These are phyloP conservation scores for Danaus melanippus DNA, from an alignment of 1,140 invertebrate genomes.

Conservation along the genomic window DNA sequence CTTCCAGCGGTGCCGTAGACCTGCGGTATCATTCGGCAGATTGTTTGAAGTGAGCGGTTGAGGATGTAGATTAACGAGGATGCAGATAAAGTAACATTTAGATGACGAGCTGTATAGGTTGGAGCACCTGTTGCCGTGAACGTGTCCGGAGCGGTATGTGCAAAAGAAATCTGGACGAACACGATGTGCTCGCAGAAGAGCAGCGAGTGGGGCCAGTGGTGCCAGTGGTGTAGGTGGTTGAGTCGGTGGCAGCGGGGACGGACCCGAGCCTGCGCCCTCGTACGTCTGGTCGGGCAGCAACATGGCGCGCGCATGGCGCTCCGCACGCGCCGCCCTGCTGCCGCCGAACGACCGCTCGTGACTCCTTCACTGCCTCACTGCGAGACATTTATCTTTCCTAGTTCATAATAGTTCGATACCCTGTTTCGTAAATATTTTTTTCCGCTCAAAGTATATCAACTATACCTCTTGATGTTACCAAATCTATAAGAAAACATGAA, in stretches of 20 bases:
- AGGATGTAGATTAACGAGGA: too few species aligned
- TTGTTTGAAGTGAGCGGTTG: too few species aligned
- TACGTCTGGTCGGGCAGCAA: constrained; percentile 79
- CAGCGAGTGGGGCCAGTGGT: constrained; percentile 22
- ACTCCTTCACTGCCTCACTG: not conserved
- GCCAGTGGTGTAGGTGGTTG: constrained; percentile 16
- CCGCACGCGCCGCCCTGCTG: constrained; percentile 9
- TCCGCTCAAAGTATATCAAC: too few species aligned
- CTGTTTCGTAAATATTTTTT: too few species aligned
- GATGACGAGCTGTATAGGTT: too few species aligned
- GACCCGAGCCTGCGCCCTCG: constrained; percentile 66
- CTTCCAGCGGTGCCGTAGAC: constrained; percentile 1
- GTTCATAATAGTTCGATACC: too few species aligned
- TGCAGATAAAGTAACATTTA: too few species aligned
- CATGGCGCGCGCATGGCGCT: constrained; percentile 57
- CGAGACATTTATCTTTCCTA: too few species aligned
- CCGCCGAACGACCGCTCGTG: not conserved
- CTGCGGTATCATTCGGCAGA: not conserved
- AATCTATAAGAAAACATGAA: too few species aligned
- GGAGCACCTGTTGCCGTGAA: constrained; percentile 14
- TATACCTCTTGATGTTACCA: too few species aligned
- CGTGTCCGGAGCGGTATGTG: constrained; percentile 23
- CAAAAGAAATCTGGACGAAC: constrained; percentile 52
- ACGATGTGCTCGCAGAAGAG: constrained; percentile 40
- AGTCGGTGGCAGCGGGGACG: too few species aligned